Base-by-base conservation (phyloP, 2,797 vertebrate species). In the Chloroceryle inda region DNA sequence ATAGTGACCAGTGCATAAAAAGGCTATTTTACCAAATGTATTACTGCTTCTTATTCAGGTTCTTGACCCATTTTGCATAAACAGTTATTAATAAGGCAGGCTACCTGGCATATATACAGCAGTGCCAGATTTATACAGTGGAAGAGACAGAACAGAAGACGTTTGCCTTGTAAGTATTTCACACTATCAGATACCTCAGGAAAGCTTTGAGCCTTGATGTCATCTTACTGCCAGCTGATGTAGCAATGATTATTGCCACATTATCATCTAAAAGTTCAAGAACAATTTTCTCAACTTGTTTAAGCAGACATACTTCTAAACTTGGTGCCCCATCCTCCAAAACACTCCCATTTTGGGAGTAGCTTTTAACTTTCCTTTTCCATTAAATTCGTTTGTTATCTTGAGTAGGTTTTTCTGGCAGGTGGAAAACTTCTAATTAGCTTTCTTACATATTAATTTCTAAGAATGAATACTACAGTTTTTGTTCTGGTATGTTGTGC, bases 401-500 rank as follows among this genome's bases (percentile, higher is more conserved):
- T 56, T 72, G 44, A 73, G 68, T 92, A 79, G 40, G 15, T 63
- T 52, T 81, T 53, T 66, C 10, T 37, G 37, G 37, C 45, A 50
- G 24, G 24, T 86, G 18, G 45, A 49, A 84, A 69, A 71, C 26
- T 91, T 87, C 27, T 89, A 53, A 64, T 89, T 84, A 81, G 66
- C 62, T 88, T 94, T 80, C 71, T 87, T 75, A 29, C 33, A 89
- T 86, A 88, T 81, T 21, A 53, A n/a, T 21, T 13, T n/a, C 13
- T 66, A 75, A 67, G 64, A 84, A 52, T 76, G 71, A 59, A 83
- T 77, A 73, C 67, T 92, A 52, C 21, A 71, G 13, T 29, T 61
- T 64, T 80, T 53, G 33, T 31, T 71, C 31, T 82, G 12, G 62
- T 53, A 24, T 85, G 44, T 95, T 74, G 21, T 42, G 33, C 82